Conservation (phyloP, 2,113 vertebrate species). For the Shinisaurus crocodilurus region DNA sequence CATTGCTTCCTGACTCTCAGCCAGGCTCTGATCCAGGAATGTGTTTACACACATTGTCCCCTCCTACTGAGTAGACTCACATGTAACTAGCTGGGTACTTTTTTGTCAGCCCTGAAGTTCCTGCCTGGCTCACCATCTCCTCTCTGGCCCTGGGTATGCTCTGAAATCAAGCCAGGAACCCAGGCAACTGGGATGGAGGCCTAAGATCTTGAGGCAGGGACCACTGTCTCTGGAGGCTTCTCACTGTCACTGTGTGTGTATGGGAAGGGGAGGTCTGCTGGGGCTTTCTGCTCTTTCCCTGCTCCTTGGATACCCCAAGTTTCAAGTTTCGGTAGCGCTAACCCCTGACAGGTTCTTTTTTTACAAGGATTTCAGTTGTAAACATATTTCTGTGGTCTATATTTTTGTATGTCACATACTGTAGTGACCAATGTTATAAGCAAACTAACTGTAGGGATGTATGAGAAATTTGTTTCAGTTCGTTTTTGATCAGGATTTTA, state of each 20-base stretch:
- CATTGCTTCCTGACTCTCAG: neutral
- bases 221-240: neutral
- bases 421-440: neutral
- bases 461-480: no score
- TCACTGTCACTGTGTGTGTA: neutral
- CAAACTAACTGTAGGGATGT: no score
- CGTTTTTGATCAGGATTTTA: no score
- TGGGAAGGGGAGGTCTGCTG: no score
- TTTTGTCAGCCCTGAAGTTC: no score
- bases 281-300: neutral
- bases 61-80: neutral
- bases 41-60: no score
- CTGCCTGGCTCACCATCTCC: neutral
- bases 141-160: neutral
- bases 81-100: no score
- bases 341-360: neutral
- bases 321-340: neutral
- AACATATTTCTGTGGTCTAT: neutral
- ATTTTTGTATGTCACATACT: neutral
- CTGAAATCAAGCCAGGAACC: neutral
- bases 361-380: neutral
- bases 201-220: neutral
- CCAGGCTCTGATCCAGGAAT: no score
- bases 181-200: neutral
- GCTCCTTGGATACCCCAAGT: neutral